phyloP scores from a whole-genome alignment of 1,140 invertebrate genomes.

The Drosophila hydei region DNA sequence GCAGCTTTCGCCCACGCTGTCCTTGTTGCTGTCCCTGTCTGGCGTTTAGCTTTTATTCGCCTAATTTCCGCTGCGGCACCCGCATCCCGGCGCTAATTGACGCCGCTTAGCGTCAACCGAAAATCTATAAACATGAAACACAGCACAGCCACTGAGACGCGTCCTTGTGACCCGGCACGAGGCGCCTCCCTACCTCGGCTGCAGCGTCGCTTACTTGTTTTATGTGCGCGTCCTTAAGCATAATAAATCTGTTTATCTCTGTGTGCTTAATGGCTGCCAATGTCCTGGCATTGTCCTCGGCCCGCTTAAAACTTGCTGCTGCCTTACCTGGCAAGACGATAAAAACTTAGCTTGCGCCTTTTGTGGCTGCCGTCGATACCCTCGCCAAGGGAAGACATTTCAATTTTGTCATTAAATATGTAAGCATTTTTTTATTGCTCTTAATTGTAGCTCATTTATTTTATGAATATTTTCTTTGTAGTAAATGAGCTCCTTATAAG shows the following conservation, averaged over 20 bases:
- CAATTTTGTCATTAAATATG: neutral
- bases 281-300: slow-evolving; percentile 49
- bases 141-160: slow-evolving; percentile 7
- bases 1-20: slow-evolving; percentile 37
- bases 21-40: slow-evolving; percentile 19
- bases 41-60: slow-evolving; percentile 44
- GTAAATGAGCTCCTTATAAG: too few relatives aligned
- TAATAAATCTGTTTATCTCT: slow-evolving; percentile 80
- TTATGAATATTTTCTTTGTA: neutral
- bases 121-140: slow-evolving; percentile 68
- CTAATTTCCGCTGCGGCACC: slow-evolving; percentile 62
- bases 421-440: neutral
- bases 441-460: neutral
- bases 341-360: slow-evolving; percentile 31
- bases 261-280: slow-evolving; percentile 53
- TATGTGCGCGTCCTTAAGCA: slow-evolving; percentile 58
- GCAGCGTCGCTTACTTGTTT: slow-evolving; percentile 22
- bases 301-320: slow-evolving; percentile 53
- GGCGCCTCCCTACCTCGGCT: neutral
- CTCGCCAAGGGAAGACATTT: neutral
- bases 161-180: slow-evolving; percentile 29
- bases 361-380: slow-evolving; percentile 24
- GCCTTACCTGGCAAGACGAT: slow-evolving; percentile 30
- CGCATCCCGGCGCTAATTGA: slow-evolving; percentile 61
- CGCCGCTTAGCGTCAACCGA: slow-evolving; percentile 51